Evolutionary conservation across 2,888 invertebrate species (phyloP).

Genomic region (Lypha dubia): DNA sequence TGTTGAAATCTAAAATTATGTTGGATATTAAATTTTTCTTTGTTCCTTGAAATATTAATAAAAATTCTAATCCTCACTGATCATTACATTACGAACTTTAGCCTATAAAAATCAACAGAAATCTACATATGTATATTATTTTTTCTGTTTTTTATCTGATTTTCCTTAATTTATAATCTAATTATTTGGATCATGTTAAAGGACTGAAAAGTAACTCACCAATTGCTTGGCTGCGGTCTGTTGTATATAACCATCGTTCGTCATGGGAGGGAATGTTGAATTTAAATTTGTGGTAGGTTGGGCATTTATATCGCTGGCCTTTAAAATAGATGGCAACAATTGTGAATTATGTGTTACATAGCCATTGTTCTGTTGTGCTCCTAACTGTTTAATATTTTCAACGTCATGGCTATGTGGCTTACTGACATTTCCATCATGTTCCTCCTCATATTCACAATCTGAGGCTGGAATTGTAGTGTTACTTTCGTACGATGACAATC

Average conservation of each 20-base stretch:
- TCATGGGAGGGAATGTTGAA: conserved; percentile 61
- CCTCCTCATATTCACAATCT: conserved; percentile 28
- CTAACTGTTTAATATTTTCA: not conserved
- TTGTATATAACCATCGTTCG: conserved; percentile 75
- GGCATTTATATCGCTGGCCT: conserved; percentile 37
- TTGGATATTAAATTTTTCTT: no score
- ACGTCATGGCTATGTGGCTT: not conserved
- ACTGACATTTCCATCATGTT: not conserved
- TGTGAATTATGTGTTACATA: conserved; percentile 65
- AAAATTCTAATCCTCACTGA: no score
- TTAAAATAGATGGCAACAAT: conserved; percentile 57
- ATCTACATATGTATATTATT: no score
- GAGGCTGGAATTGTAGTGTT: conserved; percentile 25
- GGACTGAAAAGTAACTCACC: conserved; percentile 69
- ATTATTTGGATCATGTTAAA: not conserved
- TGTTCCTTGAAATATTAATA: no score
- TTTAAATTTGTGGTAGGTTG: conserved; percentile 50
- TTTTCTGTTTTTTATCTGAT: no score
- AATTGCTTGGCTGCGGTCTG: conserved; percentile 73
- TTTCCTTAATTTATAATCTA: not conserved
- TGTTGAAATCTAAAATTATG: no score
- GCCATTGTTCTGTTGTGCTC: conserved; percentile 42
- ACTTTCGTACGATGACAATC: conserved; percentile 37
- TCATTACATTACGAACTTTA: no score
- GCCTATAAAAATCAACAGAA: no score